Evolutionary conservation across 2,113 vertebrate genomes (phyloP), one percentile per base, ranked within the genome.

Genomic region (Noturus placidus): DNA sequence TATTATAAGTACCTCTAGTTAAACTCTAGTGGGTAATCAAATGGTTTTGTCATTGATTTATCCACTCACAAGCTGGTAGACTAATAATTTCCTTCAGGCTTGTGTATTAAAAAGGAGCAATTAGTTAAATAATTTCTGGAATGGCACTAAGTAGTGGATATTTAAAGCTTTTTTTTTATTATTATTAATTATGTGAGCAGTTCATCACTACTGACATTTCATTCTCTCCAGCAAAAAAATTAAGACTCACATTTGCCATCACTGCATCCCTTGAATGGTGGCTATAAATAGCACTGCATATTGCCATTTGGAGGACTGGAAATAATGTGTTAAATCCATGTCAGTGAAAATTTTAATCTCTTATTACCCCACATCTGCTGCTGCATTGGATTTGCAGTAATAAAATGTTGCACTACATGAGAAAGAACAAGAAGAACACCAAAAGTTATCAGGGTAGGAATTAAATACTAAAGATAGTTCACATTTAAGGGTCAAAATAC

Each of bases 121-220:
- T 84, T 84, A 84, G 74, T 88, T 70, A 57, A 85, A 90, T 85
- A 81, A 89, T 86, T 86, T 90, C 56, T 86, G 56, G 61, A 87
- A 85, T 80, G 50, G 74, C 84, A 79, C 84, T 87, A 84, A 82
- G 85, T 87, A 69, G 84, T 84, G 84, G 33, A 89, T 88, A 89
- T 89, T 89, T 86, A 88, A 87, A 87, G 83, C 56, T 82, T 54
- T 76, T 74, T 77, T 76, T 76, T 2, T 74, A 14, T 4, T 22
- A 10, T 50, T 54, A 65, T 90, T 91, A 89, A 89, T 88, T 86
- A 82, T 50, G 63, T 25, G 63, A 87, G 86, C 57, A 88, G 90
- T 86, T 88, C 82, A 83, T 89, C 88, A 89, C 57, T 63, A 46
- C 65, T 88, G 88, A 89, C 88, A 88, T 86, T 77, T 89, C 54